Percentiles rank a stretch among this genome's conserved stretches.
phyloP scores from a whole-genome alignment of 2,113 vertebrate genomes.

The Amblyopsis rosae region DNA sequence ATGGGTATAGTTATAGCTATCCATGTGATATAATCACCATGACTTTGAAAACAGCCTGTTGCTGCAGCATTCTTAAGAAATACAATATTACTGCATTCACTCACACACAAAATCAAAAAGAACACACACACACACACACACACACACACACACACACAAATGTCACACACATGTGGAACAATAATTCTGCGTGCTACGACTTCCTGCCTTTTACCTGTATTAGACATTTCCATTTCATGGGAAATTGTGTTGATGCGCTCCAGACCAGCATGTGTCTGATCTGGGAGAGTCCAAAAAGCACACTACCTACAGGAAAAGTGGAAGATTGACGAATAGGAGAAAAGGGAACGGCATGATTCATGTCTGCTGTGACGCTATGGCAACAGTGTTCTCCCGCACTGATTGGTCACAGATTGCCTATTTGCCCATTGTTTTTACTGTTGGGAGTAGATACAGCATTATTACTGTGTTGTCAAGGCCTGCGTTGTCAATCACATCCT shows the following conservation, averaged over 20 bases:
- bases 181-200: neutral
- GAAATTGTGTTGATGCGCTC: constrained; percentile 7
- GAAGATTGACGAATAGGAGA: constrained; percentile 53
- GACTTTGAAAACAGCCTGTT: too few species aligned
- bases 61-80: neutral
- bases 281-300: constrained; percentile 48
- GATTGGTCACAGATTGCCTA: constrained; percentile 64
- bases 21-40: too few species aligned
- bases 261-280: constrained; percentile 35
- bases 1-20: too few species aligned
- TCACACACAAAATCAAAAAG: constrained; percentile 4
- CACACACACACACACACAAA: constrained; percentile 5
- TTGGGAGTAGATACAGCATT: constrained; percentile 39
- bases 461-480: constrained; percentile 49
- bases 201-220: constrained; percentile 3
- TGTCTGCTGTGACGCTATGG: constrained; percentile 69
- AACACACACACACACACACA: constrained; percentile 2
- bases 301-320: constrained; percentile 46
- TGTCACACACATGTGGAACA: neutral
- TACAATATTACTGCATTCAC: neutral
- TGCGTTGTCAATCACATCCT: constrained; percentile 33
- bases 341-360: constrained; percentile 69
- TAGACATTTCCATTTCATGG: neutral
- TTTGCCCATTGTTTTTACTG: constrained; percentile 52
- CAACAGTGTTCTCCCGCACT: constrained; percentile 68